Evolutionary conservation across 2,888 invertebrate species (phyloP), one percentile per base, ranked within the genome.

Genomic region (Timandra comae): DNA sequence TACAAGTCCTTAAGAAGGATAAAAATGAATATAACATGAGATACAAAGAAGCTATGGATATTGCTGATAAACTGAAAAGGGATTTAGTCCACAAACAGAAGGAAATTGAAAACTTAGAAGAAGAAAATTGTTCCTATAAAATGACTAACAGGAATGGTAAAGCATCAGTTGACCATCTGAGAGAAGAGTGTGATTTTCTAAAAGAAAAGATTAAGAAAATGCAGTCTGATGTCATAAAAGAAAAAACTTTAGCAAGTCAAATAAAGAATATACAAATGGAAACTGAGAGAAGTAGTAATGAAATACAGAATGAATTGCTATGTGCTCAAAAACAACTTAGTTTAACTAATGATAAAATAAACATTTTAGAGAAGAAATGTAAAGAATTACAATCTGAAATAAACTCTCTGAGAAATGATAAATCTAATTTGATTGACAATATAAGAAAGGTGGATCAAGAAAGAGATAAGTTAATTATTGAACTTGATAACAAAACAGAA

Each of bases 401-500:
- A 7, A 65, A 77, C 10, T 69, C 82, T 38, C 69, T 93, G 35
- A 89, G 88, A 48, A 87, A 85, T 53, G 93, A 94, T 49, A 88
- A 91, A 45, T 82, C 77, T 29, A 85, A 87, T 35, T 71, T 93
- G 49, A 89, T 90, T 45, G 85, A 88, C 9, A 91, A 87, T 38
- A 86, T 92, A 48, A 81, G 87, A 19, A 86, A 88, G 41, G 67
- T 93, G 29, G 93, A 94, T 58, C 87, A 88, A 52, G 93, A 94
- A 62, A 90, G 93, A 50, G 93, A 94, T 67, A 82, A 80, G 63
- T 54, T 88, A 44, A 73, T 91, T 69, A 87, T 90, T 61, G 89
- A 90, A 47, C 62, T 93, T 43, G 93, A 94, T 60, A 87, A 89
- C 35, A 94, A 93, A 70, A 91, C 92, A 8, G 93, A 93, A 69